These are phyloP conservation scores for Gryllus bimaculatus DNA, from an alignment of 1,140 invertebrate species.

Conservation along the genomic window DNA sequence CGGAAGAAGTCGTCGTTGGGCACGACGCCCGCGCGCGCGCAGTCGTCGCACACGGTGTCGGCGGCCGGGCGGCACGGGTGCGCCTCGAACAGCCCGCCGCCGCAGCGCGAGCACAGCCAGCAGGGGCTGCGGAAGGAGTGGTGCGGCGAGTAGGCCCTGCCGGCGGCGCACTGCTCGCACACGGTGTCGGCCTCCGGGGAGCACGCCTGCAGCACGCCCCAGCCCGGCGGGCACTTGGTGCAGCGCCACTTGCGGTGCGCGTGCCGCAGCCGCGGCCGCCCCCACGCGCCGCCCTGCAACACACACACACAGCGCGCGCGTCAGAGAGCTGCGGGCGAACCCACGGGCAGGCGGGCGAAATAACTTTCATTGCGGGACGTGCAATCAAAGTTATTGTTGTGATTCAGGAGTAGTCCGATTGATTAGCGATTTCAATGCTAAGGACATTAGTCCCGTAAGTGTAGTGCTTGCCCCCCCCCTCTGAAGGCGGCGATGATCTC, in stretches of 20 bases:
- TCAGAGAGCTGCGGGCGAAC: no score
- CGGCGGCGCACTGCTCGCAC: constrained; percentile 34
- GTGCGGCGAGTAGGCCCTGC: constrained; percentile 37
- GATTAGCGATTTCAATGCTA: no score
- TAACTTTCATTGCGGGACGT: no score
- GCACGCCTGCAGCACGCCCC: constrained; percentile 38
- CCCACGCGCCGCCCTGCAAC: constrained; percentile 30
- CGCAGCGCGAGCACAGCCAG: constrained; percentile 41
- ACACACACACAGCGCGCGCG: not conserved
- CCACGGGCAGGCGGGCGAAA: no score
- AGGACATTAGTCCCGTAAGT: no score
- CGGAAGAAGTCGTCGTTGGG: constrained; percentile 12
- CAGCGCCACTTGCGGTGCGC: constrained; percentile 33
- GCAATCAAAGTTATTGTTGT: no score
- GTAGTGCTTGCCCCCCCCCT: no score
- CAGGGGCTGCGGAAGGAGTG: constrained; percentile 36
- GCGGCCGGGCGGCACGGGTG: constrained; percentile 34
- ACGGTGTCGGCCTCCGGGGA: constrained; percentile 32
- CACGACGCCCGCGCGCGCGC: constrained; percentile 29
- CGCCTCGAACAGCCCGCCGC: constrained; percentile 39
- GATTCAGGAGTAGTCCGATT: no score
- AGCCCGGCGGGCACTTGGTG: constrained; percentile 36
- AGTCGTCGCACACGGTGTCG: constrained; percentile 43
- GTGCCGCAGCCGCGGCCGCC: constrained; percentile 34
- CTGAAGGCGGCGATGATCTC: no score